Conservation (phyloP, 2,888 invertebrate species). For the Tenthredo mesomela region DNA sequence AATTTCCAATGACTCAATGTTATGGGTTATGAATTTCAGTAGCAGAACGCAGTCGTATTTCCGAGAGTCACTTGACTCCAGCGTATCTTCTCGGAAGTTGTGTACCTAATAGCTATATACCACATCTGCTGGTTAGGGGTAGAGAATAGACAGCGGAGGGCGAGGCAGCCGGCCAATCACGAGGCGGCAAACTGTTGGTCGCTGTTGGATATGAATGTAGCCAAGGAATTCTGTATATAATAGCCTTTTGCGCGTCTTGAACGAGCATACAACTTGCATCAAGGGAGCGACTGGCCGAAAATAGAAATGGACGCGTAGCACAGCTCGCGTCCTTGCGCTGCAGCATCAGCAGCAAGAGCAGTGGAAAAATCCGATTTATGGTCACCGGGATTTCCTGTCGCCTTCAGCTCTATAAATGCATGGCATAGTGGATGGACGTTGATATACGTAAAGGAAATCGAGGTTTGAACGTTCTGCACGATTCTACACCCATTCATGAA, state of each 20-base stretch:
- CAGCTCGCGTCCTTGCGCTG: background rate
- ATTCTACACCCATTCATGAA: background rate
- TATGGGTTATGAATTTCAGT: slow-evolving; percentile 22
- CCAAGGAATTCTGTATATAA: background rate
- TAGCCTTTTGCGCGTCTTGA: background rate
- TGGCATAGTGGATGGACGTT: background rate
- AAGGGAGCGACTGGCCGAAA: slow-evolving; percentile 7
- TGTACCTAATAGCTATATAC: slow-evolving; percentile 13
- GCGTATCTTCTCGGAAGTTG: background rate
- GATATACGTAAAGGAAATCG: background rate
- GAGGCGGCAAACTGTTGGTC: slow-evolving; percentile 47
- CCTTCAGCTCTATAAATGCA: background rate
- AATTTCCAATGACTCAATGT: background rate
- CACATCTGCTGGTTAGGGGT: background rate
- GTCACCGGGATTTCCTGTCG: background rate
- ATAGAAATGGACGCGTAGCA: background rate
- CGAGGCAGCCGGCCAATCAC: slow-evolving; percentile 9
- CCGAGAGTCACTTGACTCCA: slow-evolving; percentile 25
- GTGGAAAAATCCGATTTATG: background rate
- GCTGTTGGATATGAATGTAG: background rate
- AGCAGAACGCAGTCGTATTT: background rate
- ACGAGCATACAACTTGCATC: slow-evolving; percentile 31
- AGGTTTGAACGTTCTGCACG: background rate
- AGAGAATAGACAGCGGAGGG: background rate
- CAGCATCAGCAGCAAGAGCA: background rate